Conservation (phyloP, 2,888 invertebrate species). For the Dicycla oo region DNA sequence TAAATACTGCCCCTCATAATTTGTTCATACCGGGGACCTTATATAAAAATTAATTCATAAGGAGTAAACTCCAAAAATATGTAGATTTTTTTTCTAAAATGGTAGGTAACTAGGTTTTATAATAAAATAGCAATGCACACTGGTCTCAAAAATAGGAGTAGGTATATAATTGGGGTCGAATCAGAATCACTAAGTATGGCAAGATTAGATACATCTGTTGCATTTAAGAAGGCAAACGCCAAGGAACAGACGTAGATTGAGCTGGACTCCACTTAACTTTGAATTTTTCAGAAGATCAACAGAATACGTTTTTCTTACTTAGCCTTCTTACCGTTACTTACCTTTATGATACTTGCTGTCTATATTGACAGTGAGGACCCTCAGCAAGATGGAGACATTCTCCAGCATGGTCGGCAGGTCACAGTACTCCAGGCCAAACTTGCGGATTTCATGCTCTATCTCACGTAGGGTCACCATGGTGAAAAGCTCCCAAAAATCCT, state of each 20-base stretch:
- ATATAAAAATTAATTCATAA: no score
- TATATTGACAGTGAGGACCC: conserved; percentile 67
- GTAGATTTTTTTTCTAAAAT: neutral
- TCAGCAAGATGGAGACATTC: conserved; percentile 66
- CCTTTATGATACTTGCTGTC: conserved; percentile 63
- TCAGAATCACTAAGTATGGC: neutral
- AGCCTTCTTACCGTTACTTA: conserved; percentile 35
- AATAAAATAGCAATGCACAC: neutral
- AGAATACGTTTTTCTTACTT: neutral
- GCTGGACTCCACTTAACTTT: neutral
- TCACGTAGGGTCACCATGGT: conserved; percentile 27
- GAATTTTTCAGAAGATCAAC: neutral
- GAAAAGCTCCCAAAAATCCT: neutral
- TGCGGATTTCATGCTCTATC: conserved; percentile 51
- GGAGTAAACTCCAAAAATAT: no score
- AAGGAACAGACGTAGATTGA: neutral
- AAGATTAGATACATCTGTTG: neutral
- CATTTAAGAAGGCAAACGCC: neutral
- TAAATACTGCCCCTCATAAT: no score
- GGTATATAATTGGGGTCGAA: neutral
- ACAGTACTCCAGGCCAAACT: conserved; percentile 65
- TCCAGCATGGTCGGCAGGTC: conserved; percentile 70
- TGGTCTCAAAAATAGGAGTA: neutral
- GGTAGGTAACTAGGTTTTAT: neutral
- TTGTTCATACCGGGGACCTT: no score